These are phyloP conservation scores for Aldrovandia affinis DNA, from an alignment of 2,797 vertebrate species.

Conservation along the genomic window DNA sequence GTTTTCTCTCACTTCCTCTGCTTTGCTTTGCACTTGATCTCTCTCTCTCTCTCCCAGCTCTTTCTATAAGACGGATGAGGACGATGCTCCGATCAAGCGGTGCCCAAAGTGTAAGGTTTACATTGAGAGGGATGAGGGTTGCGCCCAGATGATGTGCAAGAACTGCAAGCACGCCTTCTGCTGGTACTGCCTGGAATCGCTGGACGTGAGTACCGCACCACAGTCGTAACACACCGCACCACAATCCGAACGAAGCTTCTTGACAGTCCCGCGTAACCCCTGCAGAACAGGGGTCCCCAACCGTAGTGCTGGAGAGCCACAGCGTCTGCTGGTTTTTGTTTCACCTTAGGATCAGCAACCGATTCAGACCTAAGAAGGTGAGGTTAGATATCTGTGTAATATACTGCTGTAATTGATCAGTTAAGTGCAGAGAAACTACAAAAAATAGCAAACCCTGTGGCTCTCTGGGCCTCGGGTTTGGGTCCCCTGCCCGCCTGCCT, in stretches of 20 bases:
- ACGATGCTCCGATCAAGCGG: conserved; percentile 93
- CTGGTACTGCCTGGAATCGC: conserved; percentile 98
- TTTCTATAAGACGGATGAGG: conserved; percentile 78
- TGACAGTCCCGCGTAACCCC: background rate
- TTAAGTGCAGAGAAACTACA: too few species aligned
- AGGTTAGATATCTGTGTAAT: too few species aligned
- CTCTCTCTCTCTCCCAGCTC: conserved; percentile 58
- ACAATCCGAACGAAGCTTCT: too few species aligned
- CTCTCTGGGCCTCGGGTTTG: too few species aligned
- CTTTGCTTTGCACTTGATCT: background rate
- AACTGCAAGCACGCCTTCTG: conserved; percentile 99
- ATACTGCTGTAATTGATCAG: too few species aligned
- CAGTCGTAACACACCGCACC: background rate
- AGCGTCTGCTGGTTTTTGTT: background rate
- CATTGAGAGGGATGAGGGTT: conserved; percentile 96
- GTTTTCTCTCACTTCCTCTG: background rate
- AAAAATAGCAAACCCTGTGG: too few species aligned
- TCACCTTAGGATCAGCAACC: too few species aligned
- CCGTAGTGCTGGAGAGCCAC: background rate
- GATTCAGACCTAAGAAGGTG: too few species aligned
- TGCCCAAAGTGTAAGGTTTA: conserved; percentile 98
- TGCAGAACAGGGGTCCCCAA: background rate
- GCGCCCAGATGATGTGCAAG: conserved; percentile 99
- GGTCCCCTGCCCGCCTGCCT: too few species aligned
- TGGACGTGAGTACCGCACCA: conserved; percentile 88